Percentiles rank a stretch among this genome's conserved stretches.
phyloP scores from a whole-genome alignment of 2,113 vertebrate species.

The Nothoprocta pentlandii region DNA sequence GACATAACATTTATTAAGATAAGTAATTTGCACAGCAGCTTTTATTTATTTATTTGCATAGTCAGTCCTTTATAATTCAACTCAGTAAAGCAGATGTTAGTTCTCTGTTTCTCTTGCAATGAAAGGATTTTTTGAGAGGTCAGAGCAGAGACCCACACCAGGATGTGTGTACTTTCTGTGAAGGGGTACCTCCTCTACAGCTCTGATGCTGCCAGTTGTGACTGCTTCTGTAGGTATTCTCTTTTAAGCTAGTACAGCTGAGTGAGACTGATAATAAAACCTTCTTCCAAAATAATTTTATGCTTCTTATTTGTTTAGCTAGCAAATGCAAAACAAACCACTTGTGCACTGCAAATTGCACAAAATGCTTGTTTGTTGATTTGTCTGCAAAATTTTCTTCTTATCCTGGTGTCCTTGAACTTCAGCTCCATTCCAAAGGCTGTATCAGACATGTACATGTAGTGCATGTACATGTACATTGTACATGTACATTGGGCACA shows the following conservation, averaged over 20 bases:
- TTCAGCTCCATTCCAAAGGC: neutral
- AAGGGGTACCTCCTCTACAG: neutral
- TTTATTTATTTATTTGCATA: neutral
- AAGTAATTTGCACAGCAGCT: neutral
- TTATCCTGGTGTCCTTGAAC: neutral
- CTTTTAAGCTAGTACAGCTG: constrained; percentile 15
- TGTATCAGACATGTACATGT: neutral
- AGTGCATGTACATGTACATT: no score
- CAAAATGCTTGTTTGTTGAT: neutral
- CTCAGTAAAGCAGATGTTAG: neutral
- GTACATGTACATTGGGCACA: neutral
- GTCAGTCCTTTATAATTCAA: neutral
- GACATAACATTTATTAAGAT: neutral
- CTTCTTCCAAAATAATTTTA: neutral
- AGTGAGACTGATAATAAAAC: constrained; percentile 1
- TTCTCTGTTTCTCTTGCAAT: neutral
- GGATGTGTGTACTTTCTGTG: neutral
- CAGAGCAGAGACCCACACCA: neutral
- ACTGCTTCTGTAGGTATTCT: neutral
- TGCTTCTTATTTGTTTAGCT: neutral
- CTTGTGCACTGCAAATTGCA: neutral
- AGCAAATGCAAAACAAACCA: fast-evolving
- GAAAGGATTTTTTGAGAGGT: neutral
- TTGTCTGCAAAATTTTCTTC: neutral
- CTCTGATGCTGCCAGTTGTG: neutral